These are phyloP conservation scores for Steinernema feltiae DNA, from an alignment of 1,140 invertebrate species.

Conservation along the genomic window DNA sequence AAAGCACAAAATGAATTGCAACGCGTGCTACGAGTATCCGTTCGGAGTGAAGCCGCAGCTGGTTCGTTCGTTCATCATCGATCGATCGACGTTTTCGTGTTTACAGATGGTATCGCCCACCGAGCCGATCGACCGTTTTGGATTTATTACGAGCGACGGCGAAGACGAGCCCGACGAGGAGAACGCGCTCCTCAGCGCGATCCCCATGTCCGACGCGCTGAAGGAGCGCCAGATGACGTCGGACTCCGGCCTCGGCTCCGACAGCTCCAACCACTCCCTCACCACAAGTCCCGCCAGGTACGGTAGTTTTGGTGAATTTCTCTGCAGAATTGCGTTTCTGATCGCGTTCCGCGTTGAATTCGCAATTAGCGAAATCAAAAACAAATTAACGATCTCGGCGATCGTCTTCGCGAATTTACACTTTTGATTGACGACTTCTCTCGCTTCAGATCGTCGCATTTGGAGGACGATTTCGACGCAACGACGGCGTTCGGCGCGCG, in stretches of 20 bases:
- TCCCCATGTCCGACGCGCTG: not conserved
- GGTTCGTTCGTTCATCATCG: not conserved
- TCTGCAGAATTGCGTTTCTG: no score
- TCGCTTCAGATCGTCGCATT: constrained; percentile 6
- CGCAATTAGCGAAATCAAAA: not conserved
- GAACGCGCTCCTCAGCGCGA: not conserved
- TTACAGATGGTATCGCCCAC: constrained; percentile 3
- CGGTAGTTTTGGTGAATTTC: not conserved
- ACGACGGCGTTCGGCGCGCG: not conserved
- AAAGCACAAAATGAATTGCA: not conserved
- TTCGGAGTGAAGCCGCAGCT: constrained; percentile 10
- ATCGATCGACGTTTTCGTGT: not conserved
- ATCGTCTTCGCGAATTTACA: not conserved
- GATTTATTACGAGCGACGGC: not conserved
- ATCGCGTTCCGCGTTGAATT: not conserved
- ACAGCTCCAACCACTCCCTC: not conserved
- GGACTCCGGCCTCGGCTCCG: not conserved
- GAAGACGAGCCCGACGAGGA: constrained; percentile 1
- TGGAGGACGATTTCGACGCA: constrained; percentile 1
- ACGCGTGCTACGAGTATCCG: not conserved
- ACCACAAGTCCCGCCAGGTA: constrained; percentile 2
- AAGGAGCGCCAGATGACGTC: not conserved
- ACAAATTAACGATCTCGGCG: not conserved
- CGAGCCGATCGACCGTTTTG: not conserved
- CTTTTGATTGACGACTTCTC: not conserved